Evolutionary conservation across 1,140 invertebrate species (phyloP).

Genomic region (Drosophila subobscura): DNA sequence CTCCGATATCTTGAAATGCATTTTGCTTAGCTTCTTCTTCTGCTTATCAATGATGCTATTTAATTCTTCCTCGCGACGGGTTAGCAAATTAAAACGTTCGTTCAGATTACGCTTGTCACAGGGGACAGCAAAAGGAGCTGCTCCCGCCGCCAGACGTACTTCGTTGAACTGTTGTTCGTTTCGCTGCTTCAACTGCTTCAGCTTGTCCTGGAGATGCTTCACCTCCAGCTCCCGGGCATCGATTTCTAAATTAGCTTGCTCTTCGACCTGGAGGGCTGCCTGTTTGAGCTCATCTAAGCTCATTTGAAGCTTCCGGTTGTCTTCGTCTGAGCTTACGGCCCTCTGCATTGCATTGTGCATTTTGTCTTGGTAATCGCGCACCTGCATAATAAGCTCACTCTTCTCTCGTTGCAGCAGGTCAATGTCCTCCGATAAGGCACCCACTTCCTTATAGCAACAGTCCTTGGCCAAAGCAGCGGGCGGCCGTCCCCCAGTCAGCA

Average conservation of each 20-base stretch:
- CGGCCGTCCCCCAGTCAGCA: slow-evolving; percentile 86
- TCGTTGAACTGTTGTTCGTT: slow-evolving; percentile 16
- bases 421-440: slow-evolving; percentile 84
- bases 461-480: slow-evolving; percentile 85
- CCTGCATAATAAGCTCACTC: slow-evolving; percentile 84
- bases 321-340: slow-evolving; percentile 86
- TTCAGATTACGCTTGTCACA: slow-evolving; percentile 63
- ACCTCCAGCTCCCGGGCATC: slow-evolving; percentile 70
- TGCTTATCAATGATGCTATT: slow-evolving; percentile 63
- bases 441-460: slow-evolving; percentile 85
- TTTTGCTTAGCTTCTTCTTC: slow-evolving; percentile 61
- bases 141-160: slow-evolving; percentile 18
- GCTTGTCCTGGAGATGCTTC: slow-evolving; percentile 39
- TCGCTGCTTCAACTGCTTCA: slow-evolving; percentile 29
- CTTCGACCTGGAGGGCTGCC: slow-evolving; percentile 86
- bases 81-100: slow-evolving; percentile 64
- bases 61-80: slow-evolving; percentile 64
- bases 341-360: slow-evolving; percentile 88
- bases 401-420: slow-evolving; percentile 85
- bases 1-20: slow-evolving; percentile 54
- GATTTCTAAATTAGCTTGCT: slow-evolving; percentile 84
- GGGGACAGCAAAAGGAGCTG: neutral
- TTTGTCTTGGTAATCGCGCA: slow-evolving; percentile 86
- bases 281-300: slow-evolving; percentile 87
- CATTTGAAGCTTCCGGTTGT: slow-evolving; percentile 86